phyloP scores from a whole-genome alignment of 2,888 invertebrate genomes.

The Dermolepida albohirtum region DNA sequence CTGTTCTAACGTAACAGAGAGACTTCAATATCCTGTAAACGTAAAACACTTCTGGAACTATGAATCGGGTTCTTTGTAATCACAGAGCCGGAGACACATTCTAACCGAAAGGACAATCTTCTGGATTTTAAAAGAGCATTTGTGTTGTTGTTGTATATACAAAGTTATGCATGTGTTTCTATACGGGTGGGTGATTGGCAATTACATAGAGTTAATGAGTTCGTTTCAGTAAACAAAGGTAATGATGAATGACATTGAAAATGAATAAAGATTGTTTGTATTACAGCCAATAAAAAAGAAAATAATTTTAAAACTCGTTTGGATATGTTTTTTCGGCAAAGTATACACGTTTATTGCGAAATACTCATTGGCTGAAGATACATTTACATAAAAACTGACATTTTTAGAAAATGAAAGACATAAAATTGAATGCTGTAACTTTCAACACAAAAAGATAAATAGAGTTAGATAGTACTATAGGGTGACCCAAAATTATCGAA shows the following conservation, averaged over 20 bases:
- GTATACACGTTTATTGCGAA: too few relatives aligned
- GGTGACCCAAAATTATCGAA: too few relatives aligned
- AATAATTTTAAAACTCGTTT: too few relatives aligned
- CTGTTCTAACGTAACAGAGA: conserved; percentile 20
- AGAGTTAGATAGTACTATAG: too few relatives aligned
- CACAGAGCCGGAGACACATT: neutral
- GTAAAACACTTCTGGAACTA: conserved; percentile 33
- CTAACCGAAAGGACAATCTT: conserved; percentile 3
- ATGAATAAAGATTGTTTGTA: too few relatives aligned
- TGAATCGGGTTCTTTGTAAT: conserved; percentile 32
- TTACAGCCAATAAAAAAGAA: too few relatives aligned
- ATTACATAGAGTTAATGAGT: conserved; percentile 18
- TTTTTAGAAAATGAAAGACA: too few relatives aligned
- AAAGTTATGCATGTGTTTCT: conserved; percentile 3
- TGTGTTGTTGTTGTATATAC: conserved; percentile 6
- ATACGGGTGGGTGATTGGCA: conserved; percentile 18
- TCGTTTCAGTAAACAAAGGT: conserved; percentile 31
- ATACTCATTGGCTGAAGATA: too few relatives aligned
- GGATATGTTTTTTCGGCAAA: too few relatives aligned
- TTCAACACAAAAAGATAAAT: too few relatives aligned
- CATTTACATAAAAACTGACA: too few relatives aligned
- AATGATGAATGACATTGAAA: conserved; percentile 13
- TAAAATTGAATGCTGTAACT: too few relatives aligned
- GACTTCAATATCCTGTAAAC: conserved; percentile 21
- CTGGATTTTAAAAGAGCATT: conserved; percentile 12